phyloP scores from a whole-genome alignment of 1,140 invertebrate species.

The Stegodyphus dumicola region DNA sequence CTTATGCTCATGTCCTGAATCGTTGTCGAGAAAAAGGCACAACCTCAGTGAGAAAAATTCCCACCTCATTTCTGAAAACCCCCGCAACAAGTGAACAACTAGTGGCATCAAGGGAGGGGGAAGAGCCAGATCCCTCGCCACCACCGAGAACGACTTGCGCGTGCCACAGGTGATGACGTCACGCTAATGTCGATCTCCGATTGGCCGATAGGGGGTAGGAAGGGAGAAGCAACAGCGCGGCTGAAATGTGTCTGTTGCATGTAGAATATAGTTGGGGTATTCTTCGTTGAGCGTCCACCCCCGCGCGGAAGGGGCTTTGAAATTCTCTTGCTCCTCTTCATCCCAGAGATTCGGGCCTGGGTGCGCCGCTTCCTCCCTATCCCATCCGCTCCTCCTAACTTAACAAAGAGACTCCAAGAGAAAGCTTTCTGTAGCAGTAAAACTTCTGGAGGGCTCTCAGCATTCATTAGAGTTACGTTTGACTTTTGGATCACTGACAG shows the following conservation, averaged over 20 bases:
- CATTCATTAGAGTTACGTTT: too few relatives aligned
- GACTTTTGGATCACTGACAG: too few relatives aligned
- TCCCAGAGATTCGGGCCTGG: background rate
- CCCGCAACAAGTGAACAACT: background rate
- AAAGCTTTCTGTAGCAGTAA: too few relatives aligned
- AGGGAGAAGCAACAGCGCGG: background rate
- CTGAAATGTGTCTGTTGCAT: constrained; percentile 1
- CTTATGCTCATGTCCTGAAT: too few relatives aligned
- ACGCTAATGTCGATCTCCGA: background rate
- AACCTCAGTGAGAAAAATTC: too few relatives aligned
- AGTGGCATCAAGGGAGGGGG: background rate
- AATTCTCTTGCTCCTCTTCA: background rate
- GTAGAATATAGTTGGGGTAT: background rate
- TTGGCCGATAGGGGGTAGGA: background rate
- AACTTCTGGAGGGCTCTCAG: too few relatives aligned
- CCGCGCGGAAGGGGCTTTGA: background rate
- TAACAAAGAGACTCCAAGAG: too few relatives aligned
- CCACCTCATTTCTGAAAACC: background rate
- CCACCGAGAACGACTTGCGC: background rate
- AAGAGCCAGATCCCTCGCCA: background rate
- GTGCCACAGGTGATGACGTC: constrained; percentile 1
- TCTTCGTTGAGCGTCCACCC: background rate
- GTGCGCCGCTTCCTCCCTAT: too few relatives aligned
- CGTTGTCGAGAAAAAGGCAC: too few relatives aligned
- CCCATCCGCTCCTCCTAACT: too few relatives aligned